Evolutionary conservation across 2,797 vertebrate genomes (phyloP).

Genomic region (Xenops minutus): DNA sequence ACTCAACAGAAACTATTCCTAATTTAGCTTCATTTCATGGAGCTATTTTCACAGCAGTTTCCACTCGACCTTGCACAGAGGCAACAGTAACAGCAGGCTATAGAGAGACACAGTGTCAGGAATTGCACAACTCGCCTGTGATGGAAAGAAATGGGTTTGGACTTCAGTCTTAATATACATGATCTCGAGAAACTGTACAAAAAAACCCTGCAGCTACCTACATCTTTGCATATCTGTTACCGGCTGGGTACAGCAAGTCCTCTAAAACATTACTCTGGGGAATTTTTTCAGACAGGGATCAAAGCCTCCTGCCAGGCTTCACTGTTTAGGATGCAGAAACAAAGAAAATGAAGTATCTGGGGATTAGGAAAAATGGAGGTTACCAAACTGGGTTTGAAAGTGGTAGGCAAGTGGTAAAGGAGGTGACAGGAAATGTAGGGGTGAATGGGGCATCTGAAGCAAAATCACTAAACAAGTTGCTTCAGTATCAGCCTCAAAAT

Average conservation of each 20-base stretch:
- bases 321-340: not conserved
- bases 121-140: not conserved
- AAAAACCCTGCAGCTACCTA: not conserved
- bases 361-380: not conserved
- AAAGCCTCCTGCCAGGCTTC: not conserved
- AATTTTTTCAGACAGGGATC: not conserved
- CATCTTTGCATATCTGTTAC: not conserved
- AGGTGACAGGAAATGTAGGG: not conserved
- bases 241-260: not conserved
- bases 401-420: not conserved
- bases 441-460: not conserved
- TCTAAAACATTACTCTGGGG: not conserved
- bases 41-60: slow-evolving; percentile 34
- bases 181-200: not conserved
- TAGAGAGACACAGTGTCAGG: not conserved
- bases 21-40: slow-evolving; percentile 36
- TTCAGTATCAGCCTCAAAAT: not conserved
- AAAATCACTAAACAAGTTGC: not conserved
- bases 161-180: not conserved
- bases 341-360: not conserved
- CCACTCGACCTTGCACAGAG: not conserved
- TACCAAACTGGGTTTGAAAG: not conserved
- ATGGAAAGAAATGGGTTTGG: not conserved
- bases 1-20: not conserved
- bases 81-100: not conserved